Evolutionary conservation across 2,113 vertebrate species (phyloP).

Genomic region (Etheostoma spectabile): DNA sequence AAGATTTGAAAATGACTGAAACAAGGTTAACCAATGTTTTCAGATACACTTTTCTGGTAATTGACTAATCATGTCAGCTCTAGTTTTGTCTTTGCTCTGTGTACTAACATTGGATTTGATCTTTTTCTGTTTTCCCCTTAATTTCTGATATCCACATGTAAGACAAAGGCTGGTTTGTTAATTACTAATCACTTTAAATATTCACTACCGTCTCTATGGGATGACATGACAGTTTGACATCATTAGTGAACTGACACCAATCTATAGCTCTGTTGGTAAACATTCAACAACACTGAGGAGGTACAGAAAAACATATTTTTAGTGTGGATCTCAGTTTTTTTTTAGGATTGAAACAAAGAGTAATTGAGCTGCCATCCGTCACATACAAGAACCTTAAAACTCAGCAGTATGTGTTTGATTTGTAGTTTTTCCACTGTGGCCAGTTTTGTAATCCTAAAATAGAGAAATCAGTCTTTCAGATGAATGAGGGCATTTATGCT

Average conservation of each 20-base stretch:
- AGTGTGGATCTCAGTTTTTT: neutral
- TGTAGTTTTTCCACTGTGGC: neutral
- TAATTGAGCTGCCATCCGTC: neutral
- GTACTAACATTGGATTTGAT: neutral
- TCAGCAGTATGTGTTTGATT: neutral
- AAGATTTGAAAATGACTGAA: neutral
- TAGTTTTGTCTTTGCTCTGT: neutral
- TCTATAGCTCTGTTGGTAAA: neutral
- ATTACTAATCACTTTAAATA: neutral
- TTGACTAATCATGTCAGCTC: neutral
- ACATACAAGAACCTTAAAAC: neutral
- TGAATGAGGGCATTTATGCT: slow-evolving; percentile 2
- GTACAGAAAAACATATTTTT: neutral
- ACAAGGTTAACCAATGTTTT: neutral
- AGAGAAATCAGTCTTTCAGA: neutral
- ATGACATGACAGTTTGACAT: neutral
- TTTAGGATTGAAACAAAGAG: neutral
- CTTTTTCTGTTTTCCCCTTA: neutral
- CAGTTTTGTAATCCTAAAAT: neutral
- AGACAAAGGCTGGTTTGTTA: slow-evolving; percentile 14
- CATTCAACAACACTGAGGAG: neutral
- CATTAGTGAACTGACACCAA: neutral
- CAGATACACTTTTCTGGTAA: neutral
- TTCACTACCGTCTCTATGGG: neutral
- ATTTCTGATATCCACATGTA: neutral